Evolutionary conservation across 2,797 vertebrate species (phyloP).

Genomic region (Gambusia yucatana): DNA sequence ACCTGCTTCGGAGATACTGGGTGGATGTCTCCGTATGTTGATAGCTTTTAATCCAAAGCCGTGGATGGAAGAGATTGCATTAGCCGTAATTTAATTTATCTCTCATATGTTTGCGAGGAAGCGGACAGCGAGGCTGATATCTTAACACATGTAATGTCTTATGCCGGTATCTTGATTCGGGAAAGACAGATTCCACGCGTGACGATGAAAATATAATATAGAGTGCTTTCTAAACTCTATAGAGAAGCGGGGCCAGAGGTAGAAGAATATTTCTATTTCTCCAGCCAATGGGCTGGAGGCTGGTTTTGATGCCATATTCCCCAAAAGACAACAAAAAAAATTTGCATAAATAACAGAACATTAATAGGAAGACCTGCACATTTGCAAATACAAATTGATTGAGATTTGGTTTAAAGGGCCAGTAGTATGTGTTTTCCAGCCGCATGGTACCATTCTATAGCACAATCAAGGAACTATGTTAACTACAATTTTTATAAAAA

Average conservation of each 20-base stretch:
- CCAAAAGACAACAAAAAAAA: no score
- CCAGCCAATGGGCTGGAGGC: no score
- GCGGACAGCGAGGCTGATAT: background rate
- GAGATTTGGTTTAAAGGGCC: no score
- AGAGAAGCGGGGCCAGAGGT: background rate
- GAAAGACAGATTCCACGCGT: background rate
- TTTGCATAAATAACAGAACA: no score
- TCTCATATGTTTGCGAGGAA: background rate
- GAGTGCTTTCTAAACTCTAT: background rate
- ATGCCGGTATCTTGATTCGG: background rate
- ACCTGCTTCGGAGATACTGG: background rate
- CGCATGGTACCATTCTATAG: no score
- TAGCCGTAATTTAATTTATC: slow-evolving; percentile 17
- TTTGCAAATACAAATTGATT: no score
- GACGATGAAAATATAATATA: background rate
- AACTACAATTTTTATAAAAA: no score
- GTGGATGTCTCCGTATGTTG: background rate
- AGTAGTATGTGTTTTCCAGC: no score
- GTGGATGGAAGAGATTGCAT: slow-evolving; percentile 4
- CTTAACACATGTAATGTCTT: background rate
- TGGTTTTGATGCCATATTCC: no score
- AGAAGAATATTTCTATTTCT: no score
- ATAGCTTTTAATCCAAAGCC: slow-evolving; percentile 4
- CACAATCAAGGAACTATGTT: no score
- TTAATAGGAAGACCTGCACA: no score